Evolutionary conservation across 2,113 vertebrate genomes (phyloP), one percentile per base, ranked within the genome.

Genomic region (Sula dactylatra): DNA sequence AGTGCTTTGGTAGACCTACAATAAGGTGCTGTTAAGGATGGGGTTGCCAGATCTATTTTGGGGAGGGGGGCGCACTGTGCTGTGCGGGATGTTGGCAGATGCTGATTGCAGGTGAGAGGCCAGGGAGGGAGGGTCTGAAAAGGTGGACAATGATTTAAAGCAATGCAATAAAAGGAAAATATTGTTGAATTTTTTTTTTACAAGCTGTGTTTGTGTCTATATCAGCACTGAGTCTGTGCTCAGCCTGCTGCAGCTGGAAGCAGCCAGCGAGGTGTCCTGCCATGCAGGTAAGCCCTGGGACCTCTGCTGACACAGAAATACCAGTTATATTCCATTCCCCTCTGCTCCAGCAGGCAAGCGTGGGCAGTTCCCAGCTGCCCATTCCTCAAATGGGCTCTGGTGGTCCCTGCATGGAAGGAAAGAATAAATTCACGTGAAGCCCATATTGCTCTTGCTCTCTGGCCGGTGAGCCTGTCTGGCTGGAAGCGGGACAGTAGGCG

Each of bases 201-300:
- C 18, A 4, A 34, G 69, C 55, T 17, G 42, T 24, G 17, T 27
- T 38, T 5, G 19, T 67, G 50, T 65, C 92, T 14, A 0, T 66
- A 44, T 47, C 6, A 0, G 62, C 2, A 3, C 42, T 0, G 1
- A 19, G 17, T 1, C 24, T 13, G 42, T 16, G 29, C 64, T 58
- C 42, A 32, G 25, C 40, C 34, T 24, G 58, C 20, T 25, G 40
- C 45, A 21, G 34, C 67, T 62, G 54, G 52, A 11, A 16, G 56
- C 77, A 45, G 25, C 49, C 19, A 4, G 47, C 2, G 21, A 36
- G 31, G 56, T 25, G 29, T 74, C 73, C 85, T 18, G 45, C 49
- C 25, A 0, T 3, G 16, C 50, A 4, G 34, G 88, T 45, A 31
- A 31, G 6, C 2, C 0, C 84, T 16, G 4, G n/a, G 44, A 38